Conservation (phyloP, 2,797 vertebrate species). For the Babyrousa celebensis region DNA sequence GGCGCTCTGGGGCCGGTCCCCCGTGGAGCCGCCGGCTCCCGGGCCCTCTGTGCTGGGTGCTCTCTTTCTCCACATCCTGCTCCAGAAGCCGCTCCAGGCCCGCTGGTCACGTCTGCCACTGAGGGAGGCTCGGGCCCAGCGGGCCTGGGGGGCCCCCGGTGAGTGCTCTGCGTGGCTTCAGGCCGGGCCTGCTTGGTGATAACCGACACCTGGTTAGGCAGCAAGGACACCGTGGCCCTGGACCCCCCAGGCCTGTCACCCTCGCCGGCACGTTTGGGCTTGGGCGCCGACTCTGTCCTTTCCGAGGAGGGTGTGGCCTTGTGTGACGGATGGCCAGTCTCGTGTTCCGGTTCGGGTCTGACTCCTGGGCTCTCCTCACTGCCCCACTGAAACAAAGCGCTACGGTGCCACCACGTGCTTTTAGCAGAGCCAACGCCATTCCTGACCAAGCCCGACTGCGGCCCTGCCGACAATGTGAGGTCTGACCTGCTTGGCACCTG, state of each 20-base stretch:
- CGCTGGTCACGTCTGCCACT: background rate
- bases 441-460: background rate
- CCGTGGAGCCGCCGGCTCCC: background rate
- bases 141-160: background rate
- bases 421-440: background rate
- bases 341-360: constrained; percentile 9
- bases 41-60: background rate
- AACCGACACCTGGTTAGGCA: constrained; percentile 75
- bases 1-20: constrained; percentile 20
- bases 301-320: background rate
- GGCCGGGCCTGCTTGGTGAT: constrained; percentile 80
- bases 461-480: background rate
- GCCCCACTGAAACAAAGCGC: constrained; percentile 41
- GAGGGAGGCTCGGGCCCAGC: background rate
- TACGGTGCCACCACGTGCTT: constrained; percentile 50
- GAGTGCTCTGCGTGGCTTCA: background rate
- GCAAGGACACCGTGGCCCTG: background rate
- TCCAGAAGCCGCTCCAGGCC: background rate
- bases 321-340: background rate
- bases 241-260: background rate
- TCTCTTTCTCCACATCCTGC: background rate
- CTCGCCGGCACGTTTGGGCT: fast-evolving
- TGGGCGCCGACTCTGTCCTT: background rate
- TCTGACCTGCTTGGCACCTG: background rate
- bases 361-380: background rate